These are phyloP conservation scores for Junonia oenone DNA, from an alignment of 2,888 invertebrate species.

Conservation along the genomic window DNA sequence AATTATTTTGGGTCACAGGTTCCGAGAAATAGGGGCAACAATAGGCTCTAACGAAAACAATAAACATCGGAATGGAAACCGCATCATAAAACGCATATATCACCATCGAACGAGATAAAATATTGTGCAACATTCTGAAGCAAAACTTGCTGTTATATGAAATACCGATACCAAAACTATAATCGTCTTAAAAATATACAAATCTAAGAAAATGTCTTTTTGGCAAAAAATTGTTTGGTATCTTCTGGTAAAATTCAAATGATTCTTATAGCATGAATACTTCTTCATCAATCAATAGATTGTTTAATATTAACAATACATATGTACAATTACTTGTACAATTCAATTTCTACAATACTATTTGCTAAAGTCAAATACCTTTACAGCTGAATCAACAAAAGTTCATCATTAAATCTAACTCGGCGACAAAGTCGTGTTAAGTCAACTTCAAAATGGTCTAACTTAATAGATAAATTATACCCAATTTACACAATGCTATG, in stretches of 20 bases:
- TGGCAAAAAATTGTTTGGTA: too few species aligned
- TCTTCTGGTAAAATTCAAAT: too few species aligned
- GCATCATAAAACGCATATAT: constrained; percentile 19
- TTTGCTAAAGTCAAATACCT: neutral
- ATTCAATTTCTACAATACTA: neutral
- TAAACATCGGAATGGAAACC: constrained; percentile 17
- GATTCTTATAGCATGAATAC: too few species aligned
- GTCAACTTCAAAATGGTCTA: neutral
- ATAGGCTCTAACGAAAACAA: constrained; percentile 13
- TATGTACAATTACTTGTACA: neutral
- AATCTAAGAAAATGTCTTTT: too few species aligned
- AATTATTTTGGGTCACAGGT: constrained; percentile 5
- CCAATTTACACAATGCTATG: constrained; percentile 13
- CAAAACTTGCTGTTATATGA: neutral
- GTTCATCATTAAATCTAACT: constrained; percentile 1
- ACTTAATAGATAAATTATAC: constrained; percentile 16
- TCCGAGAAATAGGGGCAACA: constrained; percentile 25
- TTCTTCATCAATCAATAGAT: too few species aligned
- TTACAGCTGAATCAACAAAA: neutral
- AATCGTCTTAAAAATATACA: too few species aligned
- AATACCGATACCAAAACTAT: too few species aligned
- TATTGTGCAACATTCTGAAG: neutral
- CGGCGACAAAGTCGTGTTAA: constrained; percentile 1
- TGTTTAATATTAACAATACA: too few species aligned
- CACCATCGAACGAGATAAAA: constrained; percentile 10